Conservation (phyloP, 2,797 vertebrate genomes). For the Gymnoscopelus microlampas region DNA sequence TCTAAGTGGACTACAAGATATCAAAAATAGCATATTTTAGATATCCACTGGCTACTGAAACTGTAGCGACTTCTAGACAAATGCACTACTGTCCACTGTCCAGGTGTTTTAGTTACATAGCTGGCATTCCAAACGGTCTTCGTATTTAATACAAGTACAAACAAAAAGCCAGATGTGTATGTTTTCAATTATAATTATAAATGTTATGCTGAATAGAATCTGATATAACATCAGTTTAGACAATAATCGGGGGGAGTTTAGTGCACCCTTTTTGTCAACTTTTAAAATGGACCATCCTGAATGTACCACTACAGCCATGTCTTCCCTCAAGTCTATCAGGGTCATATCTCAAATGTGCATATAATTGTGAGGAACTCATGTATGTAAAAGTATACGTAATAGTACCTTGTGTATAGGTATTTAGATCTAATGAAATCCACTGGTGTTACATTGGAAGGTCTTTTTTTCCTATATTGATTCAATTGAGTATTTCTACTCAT, state of each 20-base stretch:
- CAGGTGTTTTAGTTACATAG: neutral
- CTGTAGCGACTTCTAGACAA: conserved; percentile 4
- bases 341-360: conserved; percentile 14
- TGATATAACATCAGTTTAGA: neutral
- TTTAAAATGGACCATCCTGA: neutral
- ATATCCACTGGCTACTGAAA: conserved; percentile 10
- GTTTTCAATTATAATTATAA: too few relatives aligned
- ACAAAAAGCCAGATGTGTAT: neutral
- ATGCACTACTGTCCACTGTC: too few relatives aligned
- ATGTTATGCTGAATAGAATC: neutral
- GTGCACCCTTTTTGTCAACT: too few relatives aligned
- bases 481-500: too few relatives aligned
- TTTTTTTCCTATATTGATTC: too few relatives aligned
- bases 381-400: conserved; percentile 7
- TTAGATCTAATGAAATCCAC: too few relatives aligned
- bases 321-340: conserved; percentile 1
- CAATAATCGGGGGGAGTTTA: too few relatives aligned
- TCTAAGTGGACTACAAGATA: neutral
- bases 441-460: too few relatives aligned
- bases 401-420: too few relatives aligned
- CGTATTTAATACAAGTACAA: neutral
- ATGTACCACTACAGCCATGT: neutral
- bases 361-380: conserved; percentile 25
- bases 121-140: neutral
- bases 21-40: neutral